Evolutionary conservation across 2,113 vertebrate genomes (phyloP), one percentile per base, ranked within the genome.

Genomic region (Hippocampus barbouri): DNA sequence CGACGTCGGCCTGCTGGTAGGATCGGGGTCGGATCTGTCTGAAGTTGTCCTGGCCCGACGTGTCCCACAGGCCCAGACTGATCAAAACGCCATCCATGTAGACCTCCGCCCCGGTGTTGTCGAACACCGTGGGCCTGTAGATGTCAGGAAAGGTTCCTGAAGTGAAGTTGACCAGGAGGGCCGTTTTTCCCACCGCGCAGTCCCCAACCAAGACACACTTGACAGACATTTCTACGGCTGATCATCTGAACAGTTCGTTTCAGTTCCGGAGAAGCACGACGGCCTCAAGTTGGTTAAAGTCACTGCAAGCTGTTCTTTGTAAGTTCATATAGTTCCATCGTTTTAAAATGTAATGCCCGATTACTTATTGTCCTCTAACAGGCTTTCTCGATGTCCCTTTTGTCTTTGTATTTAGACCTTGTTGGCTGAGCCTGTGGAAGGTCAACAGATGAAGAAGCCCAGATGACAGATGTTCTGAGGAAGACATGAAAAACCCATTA

Each of bases 181-280:
- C 93, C 0, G 97, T 98, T 82, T 99, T 99, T 3, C 97, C 97
- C 38, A 99, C 97, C 0, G 96, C 96, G 0, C 92, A 92, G 90
- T 99, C 96, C 10, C 97, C 97, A 5, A 99, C 97, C 77, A 99
- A 78, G 40, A 99, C 97, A 0, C 97, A 98, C 76, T 99, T 99
- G 74, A 99, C 77, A 0, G 96, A 94, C 74, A 93, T 94, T 84
- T 95, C 88, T 0, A 2, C 85, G 91, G 74, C 72, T 61, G 61
- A 9, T 40, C 43, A n/a, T 41, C 38, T 41, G 59, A 60, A 8
- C 1, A 25, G 14, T 61, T 61, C 7, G 12, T 21, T 59, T 59
- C 56, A 27, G 5, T 18, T 61, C 59, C 16, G 15, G 14, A 14
- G 27, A 61, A 38, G 59, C 27, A 8, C 57, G 23, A 18, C 25